Evolutionary conservation across 2,888 invertebrate genomes (phyloP), one percentile per base, ranked within the genome.

Genomic region (Trachelus stipa): DNA sequence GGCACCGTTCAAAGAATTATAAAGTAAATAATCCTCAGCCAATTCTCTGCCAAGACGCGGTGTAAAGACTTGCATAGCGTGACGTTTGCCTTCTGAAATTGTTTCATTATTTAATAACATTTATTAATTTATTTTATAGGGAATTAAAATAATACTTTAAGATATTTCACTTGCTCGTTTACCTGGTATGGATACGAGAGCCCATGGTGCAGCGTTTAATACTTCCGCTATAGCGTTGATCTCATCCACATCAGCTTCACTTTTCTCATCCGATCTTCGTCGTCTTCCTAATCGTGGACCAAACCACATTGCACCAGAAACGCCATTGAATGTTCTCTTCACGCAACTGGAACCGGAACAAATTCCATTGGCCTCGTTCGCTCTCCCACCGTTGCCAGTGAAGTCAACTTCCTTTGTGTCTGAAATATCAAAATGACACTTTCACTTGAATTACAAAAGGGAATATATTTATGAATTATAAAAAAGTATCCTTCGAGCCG

Each of bases 251-350:
- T 84, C 90, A 82, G 82, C 84, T 76, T 85, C 90, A 80, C 83
- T 81, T 73, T 84, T 88, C 31, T 83, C 88, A 75, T 76, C 87
- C 71, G 89, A 90, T 69, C 93, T 89, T 82, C 93, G 93, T 81
- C 91, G 91, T 80, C 93, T 92, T 11, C 93, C 93, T n/a, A 93
- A 88, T 79, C 93, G 90, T 1, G 93, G 93, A 2, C 93, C 93
- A 81, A 93, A 93, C 93, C 93, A 93, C 90, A 93, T 90, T 31
- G 89, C 90, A 33, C 89, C 87, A n/a, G 87, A 81, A 15, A 87
- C 83, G 12, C 85, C 84, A 73, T 85, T 86, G 23, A 85, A 82
- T n/a, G 82, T 85, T 30, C 88, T 86, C 69, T 86, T 86, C 11
- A 81, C 81, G 79, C 90, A 90, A 69, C 87, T 86, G 11, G 83